Conservation (phyloP, 2,113 vertebrate genomes). For the Oncorhynchus tshawytscha region DNA sequence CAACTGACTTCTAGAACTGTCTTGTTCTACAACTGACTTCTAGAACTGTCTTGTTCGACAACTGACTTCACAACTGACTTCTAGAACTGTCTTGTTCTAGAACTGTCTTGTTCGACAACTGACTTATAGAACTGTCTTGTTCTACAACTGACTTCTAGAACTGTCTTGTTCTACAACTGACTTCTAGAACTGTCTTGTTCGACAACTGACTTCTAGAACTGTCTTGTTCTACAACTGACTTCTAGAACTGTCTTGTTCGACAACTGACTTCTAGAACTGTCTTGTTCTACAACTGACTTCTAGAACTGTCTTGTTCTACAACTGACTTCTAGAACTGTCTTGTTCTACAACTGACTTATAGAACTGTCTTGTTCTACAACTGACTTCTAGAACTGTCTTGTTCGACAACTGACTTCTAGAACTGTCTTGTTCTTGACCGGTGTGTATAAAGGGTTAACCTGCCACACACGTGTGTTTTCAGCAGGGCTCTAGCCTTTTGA, state of each 20-base stretch:
- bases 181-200: neutral
- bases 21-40: neutral
- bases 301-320: too few relatives aligned
- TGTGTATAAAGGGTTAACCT: neutral
- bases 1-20: neutral
- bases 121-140: too few relatives aligned
- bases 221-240: neutral
- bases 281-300: neutral
- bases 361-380: too few relatives aligned
- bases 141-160: neutral
- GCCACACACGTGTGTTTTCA: conserved; percentile 7
- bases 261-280: neutral
- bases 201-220: neutral
- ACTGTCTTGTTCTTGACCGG: conserved; percentile 1
- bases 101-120: too few relatives aligned
- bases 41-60: neutral
- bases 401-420: neutral
- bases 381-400: neutral
- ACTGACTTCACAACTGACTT: neutral
- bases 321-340: neutral
- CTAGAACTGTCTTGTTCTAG: neutral
- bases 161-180: neutral
- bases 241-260: neutral
- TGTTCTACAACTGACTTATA: neutral
- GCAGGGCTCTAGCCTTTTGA: neutral